phyloP scores from a whole-genome alignment of 2,888 invertebrate genomes.

The Acheta domesticus region DNA sequence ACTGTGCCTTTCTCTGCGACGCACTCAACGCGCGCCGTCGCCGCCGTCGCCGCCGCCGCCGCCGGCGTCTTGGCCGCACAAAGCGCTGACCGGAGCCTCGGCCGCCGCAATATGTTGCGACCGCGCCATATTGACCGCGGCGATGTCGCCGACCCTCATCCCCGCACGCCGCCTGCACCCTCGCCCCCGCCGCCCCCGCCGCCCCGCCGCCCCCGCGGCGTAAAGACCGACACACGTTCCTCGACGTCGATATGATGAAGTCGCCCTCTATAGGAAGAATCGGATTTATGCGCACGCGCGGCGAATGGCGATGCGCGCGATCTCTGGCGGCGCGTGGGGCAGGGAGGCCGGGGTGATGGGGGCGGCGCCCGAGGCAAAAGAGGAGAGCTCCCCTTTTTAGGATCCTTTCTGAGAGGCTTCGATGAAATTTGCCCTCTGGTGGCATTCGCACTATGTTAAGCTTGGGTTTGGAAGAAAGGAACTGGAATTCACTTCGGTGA shows the following conservation, averaged over 20 bases:
- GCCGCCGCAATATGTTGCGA: constrained; percentile 18
- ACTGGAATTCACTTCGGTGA: too few relatives aligned
- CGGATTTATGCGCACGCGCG: background rate
- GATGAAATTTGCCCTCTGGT: too few relatives aligned
- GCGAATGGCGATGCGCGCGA: background rate
- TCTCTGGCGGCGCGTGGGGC: too few relatives aligned
- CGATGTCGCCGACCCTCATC: background rate
- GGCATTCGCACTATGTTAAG: too few relatives aligned
- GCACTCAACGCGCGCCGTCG: background rate
- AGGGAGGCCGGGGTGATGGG: too few relatives aligned
- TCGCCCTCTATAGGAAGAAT: background rate
- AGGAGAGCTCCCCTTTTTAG: too few relatives aligned
- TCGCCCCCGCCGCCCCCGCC: background rate
- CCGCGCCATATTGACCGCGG: constrained; percentile 9
- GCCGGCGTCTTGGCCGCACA: background rate
- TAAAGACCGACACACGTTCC: background rate
- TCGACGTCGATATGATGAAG: constrained; percentile 7
- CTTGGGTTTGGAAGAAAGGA: too few relatives aligned
- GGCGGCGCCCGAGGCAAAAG: too few relatives aligned
- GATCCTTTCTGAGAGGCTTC: too few relatives aligned
- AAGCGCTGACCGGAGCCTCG: constrained; percentile 6
- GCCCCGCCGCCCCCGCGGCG: background rate
- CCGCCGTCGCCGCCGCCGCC: background rate
- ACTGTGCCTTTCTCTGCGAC: background rate
- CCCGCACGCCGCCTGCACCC: background rate